Evolutionary conservation across 2,888 invertebrate species (phyloP), one percentile per base, ranked within the genome.

Genomic region (Anoplius nigerrimus): DNA sequence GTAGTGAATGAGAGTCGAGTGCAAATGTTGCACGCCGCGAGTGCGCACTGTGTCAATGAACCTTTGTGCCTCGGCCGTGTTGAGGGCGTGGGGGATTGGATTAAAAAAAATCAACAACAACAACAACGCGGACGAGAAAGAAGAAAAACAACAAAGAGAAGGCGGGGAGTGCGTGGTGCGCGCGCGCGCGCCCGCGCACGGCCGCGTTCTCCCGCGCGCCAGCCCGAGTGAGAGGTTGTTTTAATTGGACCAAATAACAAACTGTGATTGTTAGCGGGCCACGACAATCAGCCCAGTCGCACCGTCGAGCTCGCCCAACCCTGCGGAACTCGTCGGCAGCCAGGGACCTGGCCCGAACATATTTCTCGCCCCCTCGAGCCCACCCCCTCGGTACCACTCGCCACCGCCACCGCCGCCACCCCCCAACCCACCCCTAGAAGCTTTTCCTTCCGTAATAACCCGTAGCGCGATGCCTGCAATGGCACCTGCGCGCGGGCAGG

Each of bases 181-280:
- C 15, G 62, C 43, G 16, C 59, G 59, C 24, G 24, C 4, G 34
- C 34, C 1, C 34, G 34, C 34, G 34, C 34, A 5, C 34, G 73
- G 52, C 34, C 59, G 59, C 24, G 24, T 1, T 6, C 34, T 1
- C 34, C 11, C 34, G 34, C 34, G 1, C 34, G 24, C 24, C 51
- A 21, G 18, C 34, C 16, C 13, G 60, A 34, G 51, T 24, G 20
- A 20, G 60, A 52, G 51, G 60, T 51, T 73, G 69, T 79, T 79
- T 79, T 79, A 79, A 79, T 79, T 79, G 79, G 78, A 76, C 72
- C 73, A 72, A 79, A 79, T 78, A 78, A 79, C 79, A 78, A 79
- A 75, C 76, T 71, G 70, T 54, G 72, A 78, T 79, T 79, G 74
- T 79, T 78, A 69, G 69, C 74, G 65, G 61, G 58, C 62, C 22